Evolutionary conservation across 2,797 vertebrate species (phyloP).

Genomic region (Urocyon cinereoargenteus): DNA sequence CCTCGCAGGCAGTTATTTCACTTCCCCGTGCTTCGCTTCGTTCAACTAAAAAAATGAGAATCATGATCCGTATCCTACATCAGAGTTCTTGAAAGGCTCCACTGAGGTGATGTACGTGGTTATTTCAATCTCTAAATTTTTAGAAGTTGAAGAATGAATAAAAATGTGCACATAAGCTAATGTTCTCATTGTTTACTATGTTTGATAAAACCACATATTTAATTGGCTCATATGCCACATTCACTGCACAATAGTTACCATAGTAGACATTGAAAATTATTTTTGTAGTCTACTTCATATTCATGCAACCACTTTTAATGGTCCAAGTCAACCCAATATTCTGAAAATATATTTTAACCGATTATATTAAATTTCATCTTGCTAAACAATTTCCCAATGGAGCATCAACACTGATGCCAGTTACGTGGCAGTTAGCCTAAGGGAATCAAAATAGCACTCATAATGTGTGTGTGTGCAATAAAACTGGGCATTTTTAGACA

Average conservation of each 20-base stretch:
- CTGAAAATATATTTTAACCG: conserved; percentile 61
- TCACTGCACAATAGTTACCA: background rate
- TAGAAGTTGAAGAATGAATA: conserved; percentile 38
- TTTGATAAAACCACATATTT: background rate
- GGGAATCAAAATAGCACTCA: conserved; percentile 54
- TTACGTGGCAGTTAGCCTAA: conserved; percentile 15
- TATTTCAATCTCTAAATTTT: background rate
- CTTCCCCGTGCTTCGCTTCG: background rate
- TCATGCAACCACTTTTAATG: conserved; percentile 53
- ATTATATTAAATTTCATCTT: conserved; percentile 57
- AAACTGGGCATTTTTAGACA: conserved; percentile 63
- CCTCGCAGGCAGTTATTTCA: background rate
- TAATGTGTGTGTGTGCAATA: background rate
- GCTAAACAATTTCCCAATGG: conserved; percentile 47
- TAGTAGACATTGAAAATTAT: conserved; percentile 19
- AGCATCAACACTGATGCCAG: background rate
- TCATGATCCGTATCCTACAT: conserved; percentile 14
- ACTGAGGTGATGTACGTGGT: background rate
- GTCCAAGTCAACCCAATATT: conserved; percentile 57
- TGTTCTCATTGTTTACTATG: conserved; percentile 42
- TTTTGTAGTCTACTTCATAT: conserved; percentile 63
- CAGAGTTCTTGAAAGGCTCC: conserved; percentile 27
- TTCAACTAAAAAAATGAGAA: background rate
- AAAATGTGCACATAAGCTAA: background rate
- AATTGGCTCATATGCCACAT: background rate